Percentiles rank a stretch among this genome's conserved stretches.
Evolutionary conservation across 1,140 invertebrate genomes (phyloP).

Genomic region (Panulirus ornatus): DNA sequence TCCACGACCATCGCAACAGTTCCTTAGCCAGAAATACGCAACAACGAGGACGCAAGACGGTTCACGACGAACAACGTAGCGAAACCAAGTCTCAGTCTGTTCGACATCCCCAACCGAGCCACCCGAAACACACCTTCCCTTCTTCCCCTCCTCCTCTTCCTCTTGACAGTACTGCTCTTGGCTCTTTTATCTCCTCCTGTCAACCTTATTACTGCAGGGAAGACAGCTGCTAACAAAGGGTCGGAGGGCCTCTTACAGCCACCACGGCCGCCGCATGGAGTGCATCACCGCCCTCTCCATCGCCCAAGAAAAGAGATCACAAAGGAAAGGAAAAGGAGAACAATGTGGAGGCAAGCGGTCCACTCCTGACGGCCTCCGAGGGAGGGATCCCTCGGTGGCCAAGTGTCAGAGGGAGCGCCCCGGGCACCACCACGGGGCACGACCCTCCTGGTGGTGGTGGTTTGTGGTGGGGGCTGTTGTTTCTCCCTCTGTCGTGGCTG

Average conservation of each 20-base stretch:
- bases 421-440: neutral
- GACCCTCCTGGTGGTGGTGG: too few species aligned
- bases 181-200: neutral
- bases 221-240: too few species aligned
- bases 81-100: too few species aligned
- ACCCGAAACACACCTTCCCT: neutral
- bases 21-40: too few species aligned
- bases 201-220: neutral
- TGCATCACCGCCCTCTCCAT: neutral
- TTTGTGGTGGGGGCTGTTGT: too few species aligned
- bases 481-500: too few species aligned
- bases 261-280: neutral
- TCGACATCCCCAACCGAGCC: neutral
- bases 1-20: too few species aligned
- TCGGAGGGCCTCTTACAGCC: neutral
- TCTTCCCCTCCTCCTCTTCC: too few species aligned
- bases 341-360: neutral
- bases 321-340: neutral
- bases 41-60: too few species aligned
- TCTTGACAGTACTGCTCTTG: neutral
- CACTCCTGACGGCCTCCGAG: neutral
- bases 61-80: too few species aligned
- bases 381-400: neutral
- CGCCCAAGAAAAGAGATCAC: neutral
- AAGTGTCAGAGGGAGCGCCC: neutral